Base-by-base conservation (phyloP, 2,888 invertebrate species). In the Gerosis bhagava region DNA sequence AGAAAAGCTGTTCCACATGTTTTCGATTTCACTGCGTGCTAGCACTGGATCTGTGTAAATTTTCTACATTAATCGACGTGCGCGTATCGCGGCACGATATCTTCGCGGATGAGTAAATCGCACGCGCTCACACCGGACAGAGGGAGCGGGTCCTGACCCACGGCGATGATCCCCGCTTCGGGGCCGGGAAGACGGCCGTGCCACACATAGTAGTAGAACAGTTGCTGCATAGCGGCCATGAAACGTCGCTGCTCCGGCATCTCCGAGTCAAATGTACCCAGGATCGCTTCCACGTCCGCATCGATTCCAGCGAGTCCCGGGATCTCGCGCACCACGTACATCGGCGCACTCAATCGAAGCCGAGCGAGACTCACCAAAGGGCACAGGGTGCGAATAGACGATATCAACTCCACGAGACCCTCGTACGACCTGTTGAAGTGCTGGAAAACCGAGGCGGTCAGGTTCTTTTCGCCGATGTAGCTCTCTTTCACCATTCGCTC, bases 141-240 rank as follows among this genome's bases (percentile, higher is more conserved):
- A 0, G 93, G 89, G 4, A 93, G 78, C 8, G 92, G 87, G 70
- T 95, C 95, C 70, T 95, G 95, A 0, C 90, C 94, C 1, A 96
- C 91, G 15, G 93, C 87, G 25, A 95, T 80, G 10, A 95, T 89
- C 6, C 90, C 84, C 21, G 87, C 77, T 45, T 91, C 91, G 5
- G 91, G 90, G n/a, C 92, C 91, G 7, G 91, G 83, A 45, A 95
- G 83, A 54, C 90, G 91, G n/a, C 95, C 96, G 57, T 94, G 92
- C 90, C 94, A 92, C 1, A 96, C 95, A 63, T 92, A 97, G 62
- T 94, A 92, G 75, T 95, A 96, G 77, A 97, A 97, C 19, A 96
- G 77, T 54, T 94, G 93, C 67, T 96, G 95, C 90, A 96, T 94
- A 7, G 95, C 93, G 0, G 93, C 91, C 58, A 94, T 92, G 67